phyloP scores from a whole-genome alignment of 2,797 vertebrate genomes.

The Babyrousa celebensis region DNA sequence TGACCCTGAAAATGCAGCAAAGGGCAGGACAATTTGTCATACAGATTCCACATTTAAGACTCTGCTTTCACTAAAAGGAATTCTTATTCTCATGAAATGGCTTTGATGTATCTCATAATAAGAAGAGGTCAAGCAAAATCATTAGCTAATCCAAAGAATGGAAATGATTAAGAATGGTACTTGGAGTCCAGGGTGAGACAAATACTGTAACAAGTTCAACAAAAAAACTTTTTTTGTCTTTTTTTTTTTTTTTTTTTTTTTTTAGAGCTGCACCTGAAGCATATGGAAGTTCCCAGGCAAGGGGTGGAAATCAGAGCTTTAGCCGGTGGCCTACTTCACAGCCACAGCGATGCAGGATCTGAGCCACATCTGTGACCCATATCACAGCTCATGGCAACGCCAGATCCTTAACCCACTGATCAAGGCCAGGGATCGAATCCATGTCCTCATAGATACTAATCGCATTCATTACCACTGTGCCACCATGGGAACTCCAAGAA shows the following conservation, averaged over 20 bases:
- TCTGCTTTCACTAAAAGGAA: neutral
- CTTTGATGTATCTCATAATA: neutral
- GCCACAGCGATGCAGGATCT: no score
- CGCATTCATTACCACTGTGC: no score
- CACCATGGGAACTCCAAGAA: neutral
- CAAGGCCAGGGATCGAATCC: no score
- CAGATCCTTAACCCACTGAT: no score
- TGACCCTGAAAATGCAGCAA: neutral
- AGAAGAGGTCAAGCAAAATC: neutral
- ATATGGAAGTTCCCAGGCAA: no score
- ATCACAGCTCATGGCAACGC: no score
- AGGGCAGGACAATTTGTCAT: neutral
- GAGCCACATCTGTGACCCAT: no score
- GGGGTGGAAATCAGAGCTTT: no score
- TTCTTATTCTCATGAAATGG: slow-evolving; percentile 15
- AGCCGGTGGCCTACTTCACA: no score
- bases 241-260: no score
- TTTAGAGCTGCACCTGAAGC: no score
- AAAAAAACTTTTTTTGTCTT: neutral
- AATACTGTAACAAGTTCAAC: neutral
- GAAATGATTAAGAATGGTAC: neutral
- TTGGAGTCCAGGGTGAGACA: neutral
- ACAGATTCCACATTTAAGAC: neutral
- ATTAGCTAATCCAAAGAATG: slow-evolving; percentile 18
- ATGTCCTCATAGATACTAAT: no score